Percentiles rank a stretch among this genome's conserved stretches.
These are phyloP conservation scores for Rhincodon typus DNA, from an alignment of 2,797 vertebrate species.

Conservation along the genomic window DNA sequence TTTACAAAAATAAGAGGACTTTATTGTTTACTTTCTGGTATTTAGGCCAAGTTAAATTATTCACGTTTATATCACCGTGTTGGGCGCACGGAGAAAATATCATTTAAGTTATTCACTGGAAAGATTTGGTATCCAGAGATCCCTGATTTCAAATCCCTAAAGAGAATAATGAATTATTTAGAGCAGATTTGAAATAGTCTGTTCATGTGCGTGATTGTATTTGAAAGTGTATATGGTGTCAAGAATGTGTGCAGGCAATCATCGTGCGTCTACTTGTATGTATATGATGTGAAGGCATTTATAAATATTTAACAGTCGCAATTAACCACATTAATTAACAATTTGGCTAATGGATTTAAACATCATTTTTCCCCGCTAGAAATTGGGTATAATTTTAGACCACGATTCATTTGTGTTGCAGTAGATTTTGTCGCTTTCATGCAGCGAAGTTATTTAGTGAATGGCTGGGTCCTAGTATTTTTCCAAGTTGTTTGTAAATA, in stretches of 20 bases:
- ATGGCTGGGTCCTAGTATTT: not conserved
- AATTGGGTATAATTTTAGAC: slow-evolving; percentile 6
- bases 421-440: not conserved
- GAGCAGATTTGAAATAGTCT: not conserved
- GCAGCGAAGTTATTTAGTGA: not conserved
- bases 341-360: not conserved
- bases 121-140: not conserved
- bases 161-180: slow-evolving; percentile 13
- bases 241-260: not conserved
- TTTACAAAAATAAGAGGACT: not conserved
- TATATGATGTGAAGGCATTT: not conserved
- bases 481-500: slow-evolving; percentile 23
- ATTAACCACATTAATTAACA: slow-evolving; percentile 18
- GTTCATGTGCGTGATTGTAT: not conserved
- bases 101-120: slow-evolving; percentile 16
- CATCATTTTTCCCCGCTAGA: not conserved
- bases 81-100: not conserved
- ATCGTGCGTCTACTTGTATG: not conserved
- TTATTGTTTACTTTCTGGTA: not conserved
- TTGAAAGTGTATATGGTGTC: not conserved
- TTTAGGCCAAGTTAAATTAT: not conserved
- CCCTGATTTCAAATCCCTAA: not conserved
- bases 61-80: not conserved
- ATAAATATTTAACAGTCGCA: not conserved
- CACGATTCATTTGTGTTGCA: not conserved